Evolutionary conservation across 1,140 invertebrate genomes (phyloP).

Genomic region (Sesamia nonagrioides): DNA sequence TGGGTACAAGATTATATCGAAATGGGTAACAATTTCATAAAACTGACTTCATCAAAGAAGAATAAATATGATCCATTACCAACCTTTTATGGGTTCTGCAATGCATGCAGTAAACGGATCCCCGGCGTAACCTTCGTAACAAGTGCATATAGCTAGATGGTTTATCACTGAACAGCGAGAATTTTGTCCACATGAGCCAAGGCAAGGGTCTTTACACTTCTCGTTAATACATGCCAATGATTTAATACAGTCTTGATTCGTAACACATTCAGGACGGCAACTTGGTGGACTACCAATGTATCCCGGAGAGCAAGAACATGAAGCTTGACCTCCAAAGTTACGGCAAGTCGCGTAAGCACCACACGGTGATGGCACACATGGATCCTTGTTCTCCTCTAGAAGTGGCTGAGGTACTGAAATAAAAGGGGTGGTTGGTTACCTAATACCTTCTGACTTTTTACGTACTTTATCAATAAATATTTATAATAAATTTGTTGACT

Average conservation of each 20-base stretch:
- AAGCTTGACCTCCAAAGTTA: slow-evolving; percentile 87
- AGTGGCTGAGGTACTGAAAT: slow-evolving; percentile 74
- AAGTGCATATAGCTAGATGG: slow-evolving; percentile 90
- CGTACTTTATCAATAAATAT: too few relatives aligned
- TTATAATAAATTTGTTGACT: background rate
- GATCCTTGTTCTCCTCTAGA: slow-evolving; percentile 79
- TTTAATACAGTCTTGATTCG: slow-evolving; percentile 90
- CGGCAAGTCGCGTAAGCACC: slow-evolving; percentile 90
- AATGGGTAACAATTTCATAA: background rate
- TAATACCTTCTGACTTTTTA: too few relatives aligned
- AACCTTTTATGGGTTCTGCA: slow-evolving; percentile 84
- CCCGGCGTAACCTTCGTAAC: slow-evolving; percentile 89
- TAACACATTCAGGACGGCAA: slow-evolving; percentile 90
- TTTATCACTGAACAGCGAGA: slow-evolving; percentile 90
- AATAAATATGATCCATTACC: slow-evolving; percentile 60
- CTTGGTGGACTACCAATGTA: slow-evolving; percentile 90
- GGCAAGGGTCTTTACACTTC: slow-evolving; percentile 90
- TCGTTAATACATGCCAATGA: slow-evolving; percentile 89
- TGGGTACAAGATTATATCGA: background rate
- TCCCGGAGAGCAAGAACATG: slow-evolving; percentile 89
- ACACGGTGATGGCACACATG: slow-evolving; percentile 90
- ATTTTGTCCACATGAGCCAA: slow-evolving; percentile 89
- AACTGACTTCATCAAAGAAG: background rate
- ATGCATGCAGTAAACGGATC: slow-evolving; percentile 89
- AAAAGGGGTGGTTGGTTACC: background rate